Evolutionary conservation across 1,140 invertebrate genomes (phyloP).

Genomic region (Neelides sp.): DNA sequence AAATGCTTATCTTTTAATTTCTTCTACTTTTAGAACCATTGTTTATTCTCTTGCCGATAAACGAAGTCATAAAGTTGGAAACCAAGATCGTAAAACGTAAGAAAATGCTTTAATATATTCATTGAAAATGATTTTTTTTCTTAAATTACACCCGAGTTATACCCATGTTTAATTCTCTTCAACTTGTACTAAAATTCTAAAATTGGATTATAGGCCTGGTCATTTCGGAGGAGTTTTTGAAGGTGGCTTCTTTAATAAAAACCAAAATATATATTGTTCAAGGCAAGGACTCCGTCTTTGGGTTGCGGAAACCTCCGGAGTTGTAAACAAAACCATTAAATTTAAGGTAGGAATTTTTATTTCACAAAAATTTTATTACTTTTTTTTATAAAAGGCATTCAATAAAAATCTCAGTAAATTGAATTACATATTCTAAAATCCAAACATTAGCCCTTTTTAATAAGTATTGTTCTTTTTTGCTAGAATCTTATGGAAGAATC

Average conservation of each 20-base stretch:
- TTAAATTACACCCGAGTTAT: background rate
- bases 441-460: no score
- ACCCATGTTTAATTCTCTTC: conserved; percentile 8
- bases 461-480: background rate
- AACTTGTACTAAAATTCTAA: conserved; percentile 2
- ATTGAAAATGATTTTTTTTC: background rate
- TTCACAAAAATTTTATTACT: background rate
- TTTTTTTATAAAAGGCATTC: background rate
- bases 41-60: conserved; percentile 50
- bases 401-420: no score
- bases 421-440: no score
- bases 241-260: conserved; percentile 32
- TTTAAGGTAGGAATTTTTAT: conserved; percentile 50
- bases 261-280: conserved; percentile 51
- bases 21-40: conserved; percentile 63
- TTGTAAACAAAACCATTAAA: conserved; percentile 68
- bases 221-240: conserved; percentile 37
- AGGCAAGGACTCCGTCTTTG: conserved; percentile 66
- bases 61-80: conserved; percentile 62
- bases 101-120: conserved; percentile 22
- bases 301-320: conserved; percentile 58
- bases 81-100: conserved; percentile 71
- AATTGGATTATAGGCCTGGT: conserved; percentile 33
- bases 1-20: conserved; percentile 61
- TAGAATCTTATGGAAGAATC: conserved; percentile 33